Conservation (phyloP, 2,797 vertebrate species). For the Carcharodon carcharias region DNA sequence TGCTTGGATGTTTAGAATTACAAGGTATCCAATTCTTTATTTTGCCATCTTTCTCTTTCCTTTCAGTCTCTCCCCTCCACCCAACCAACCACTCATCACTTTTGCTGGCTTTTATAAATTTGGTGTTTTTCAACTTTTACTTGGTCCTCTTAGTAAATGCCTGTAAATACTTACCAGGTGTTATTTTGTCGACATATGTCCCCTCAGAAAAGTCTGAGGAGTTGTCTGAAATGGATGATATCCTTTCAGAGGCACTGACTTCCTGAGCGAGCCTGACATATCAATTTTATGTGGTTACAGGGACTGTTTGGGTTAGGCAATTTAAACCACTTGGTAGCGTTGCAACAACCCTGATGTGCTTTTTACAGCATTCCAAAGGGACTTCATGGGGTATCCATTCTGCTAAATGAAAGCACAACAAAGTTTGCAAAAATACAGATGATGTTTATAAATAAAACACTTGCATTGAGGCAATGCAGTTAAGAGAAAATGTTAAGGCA, state of each 20-base stretch:
- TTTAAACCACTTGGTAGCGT: not conserved
- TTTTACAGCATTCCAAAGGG: not conserved
- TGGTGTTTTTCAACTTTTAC: not conserved
- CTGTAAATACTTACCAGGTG: not conserved
- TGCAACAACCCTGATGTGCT: conserved; percentile 15
- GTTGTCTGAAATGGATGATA: conserved; percentile 19
- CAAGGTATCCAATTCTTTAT: not conserved
- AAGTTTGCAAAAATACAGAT: not conserved
- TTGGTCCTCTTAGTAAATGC: not conserved
- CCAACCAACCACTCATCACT: not conserved
- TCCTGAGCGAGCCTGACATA: conserved; percentile 8
- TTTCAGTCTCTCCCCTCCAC: not conserved
- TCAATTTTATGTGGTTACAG: conserved; percentile 28
- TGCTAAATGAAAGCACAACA: conserved; percentile 6
- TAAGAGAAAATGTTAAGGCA: conserved; percentile 21
- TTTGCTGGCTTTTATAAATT: not conserved
- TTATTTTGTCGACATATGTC: not conserved
- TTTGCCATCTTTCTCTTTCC: not conserved
- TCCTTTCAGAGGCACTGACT: not conserved
- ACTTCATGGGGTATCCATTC: conserved; percentile 26
- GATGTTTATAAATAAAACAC: not conserved
- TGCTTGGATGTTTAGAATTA: not conserved
- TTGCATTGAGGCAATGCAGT: not conserved
- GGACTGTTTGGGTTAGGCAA: conserved; percentile 6
- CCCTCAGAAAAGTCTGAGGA: conserved; percentile 9